A percentile compares a stretch with the other conserved stretches of the same genome.
phyloP scores from a whole-genome alignment of 2,888 invertebrate genomes.

The Tetrapedia diversipes region DNA sequence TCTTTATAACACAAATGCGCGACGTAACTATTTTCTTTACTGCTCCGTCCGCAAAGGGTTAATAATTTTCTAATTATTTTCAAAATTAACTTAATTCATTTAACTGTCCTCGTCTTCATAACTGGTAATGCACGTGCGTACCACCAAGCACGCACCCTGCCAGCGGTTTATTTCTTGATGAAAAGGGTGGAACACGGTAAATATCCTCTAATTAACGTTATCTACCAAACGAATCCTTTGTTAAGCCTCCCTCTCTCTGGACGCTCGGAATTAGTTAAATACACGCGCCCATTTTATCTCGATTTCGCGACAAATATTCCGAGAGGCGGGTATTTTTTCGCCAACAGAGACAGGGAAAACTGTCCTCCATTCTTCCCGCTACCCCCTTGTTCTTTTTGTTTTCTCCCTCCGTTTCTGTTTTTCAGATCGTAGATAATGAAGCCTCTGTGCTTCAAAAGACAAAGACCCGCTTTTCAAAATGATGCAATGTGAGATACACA shows the following conservation, averaged over 20 bases:
- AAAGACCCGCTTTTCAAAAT: constrained; percentile 29
- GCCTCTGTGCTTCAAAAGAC: constrained; percentile 14
- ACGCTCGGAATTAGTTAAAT: constrained; percentile 16
- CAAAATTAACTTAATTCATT: too few species aligned
- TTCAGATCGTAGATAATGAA: constrained; percentile 45
- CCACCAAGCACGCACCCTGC: background rate
- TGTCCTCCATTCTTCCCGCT: background rate
- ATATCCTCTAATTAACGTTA: background rate
- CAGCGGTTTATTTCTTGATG: background rate
- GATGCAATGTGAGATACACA: constrained; percentile 25
- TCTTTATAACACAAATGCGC: too few species aligned
- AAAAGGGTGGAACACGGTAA: background rate
- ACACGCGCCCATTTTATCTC: background rate
- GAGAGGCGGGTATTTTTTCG: background rate
- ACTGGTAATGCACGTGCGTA: too few species aligned
- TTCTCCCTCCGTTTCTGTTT: background rate
- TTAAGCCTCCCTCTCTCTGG: background rate
- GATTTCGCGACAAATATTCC: background rate
- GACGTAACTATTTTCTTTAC: too few species aligned
- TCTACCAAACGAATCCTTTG: background rate
- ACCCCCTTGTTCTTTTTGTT: background rate
- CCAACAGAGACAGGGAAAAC: too few species aligned
- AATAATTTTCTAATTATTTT: too few species aligned
- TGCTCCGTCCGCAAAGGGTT: too few species aligned
- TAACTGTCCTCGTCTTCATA: too few species aligned